Evolutionary conservation across 37 sponge, comb jelly and placozoan species (phyloP), one percentile per base, ranked within the genome.

Genomic region (Lycopodina hypogea): DNA sequence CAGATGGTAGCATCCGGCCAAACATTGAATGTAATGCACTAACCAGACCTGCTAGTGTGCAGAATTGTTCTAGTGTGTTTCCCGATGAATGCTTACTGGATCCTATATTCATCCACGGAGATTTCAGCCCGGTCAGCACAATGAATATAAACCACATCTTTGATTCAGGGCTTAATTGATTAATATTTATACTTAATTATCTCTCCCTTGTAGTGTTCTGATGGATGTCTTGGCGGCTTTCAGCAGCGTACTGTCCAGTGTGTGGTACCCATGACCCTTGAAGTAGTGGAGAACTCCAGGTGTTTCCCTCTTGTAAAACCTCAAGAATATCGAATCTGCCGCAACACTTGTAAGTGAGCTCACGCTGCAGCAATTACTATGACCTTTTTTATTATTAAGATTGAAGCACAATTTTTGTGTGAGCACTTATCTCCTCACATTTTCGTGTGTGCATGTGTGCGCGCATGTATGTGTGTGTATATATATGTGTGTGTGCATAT

Each of bases 321-420:
- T 24, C 19, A 15, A 3, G 4, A 12, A 7, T 30, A 12, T 30
- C 28, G n/a, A 26, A 2, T 55, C 56, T 73, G 74, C 35, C 56
- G 52, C 26, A 42, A 55, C n/a, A 73, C 33, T 45, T 73, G 74
- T 73, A 28, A 51, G 74, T 73, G 36, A 70, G 23, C 24, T 30
- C 24, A 60, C 35, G 26, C 12, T 34, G 66, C 17, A 65, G 30
- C 8, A 45, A 45, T 45, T 12, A 9, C 9, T 45, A 45, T 45
- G 8, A 12, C 48, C 48, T 9, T 45, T 4, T 4, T 45, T 45
- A 4, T 9, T 45, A 45, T 45, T 9, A 12, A 12, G 8, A 45
- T 4, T 45, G 4, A 45, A 45, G 4, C 9, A 45, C 4, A 4
- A 12, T 9, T 4, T 45, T 4, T 9, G 8, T 45, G 48, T 45